Evolutionary conservation across 2,888 invertebrate genomes (phyloP), one percentile per base, ranked within the genome.

Genomic region (Galeopsomyia nigrocyanea): DNA sequence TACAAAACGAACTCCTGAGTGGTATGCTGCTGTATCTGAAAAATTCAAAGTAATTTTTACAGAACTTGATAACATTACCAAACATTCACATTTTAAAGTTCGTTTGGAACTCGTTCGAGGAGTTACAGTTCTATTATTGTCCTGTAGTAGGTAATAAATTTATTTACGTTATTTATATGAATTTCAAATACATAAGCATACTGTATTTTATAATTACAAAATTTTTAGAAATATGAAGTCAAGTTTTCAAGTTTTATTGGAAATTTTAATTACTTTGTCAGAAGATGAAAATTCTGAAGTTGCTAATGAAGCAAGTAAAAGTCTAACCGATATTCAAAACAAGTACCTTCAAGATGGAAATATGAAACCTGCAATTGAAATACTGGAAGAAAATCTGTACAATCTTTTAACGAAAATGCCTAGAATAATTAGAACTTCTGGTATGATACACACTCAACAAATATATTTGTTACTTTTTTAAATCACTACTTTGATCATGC

Each of bases 191-290:
- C 16, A 22, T 21, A 49, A 26, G 5, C 5, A 26, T 26, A 26
- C 26, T 68, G 62, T 22, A 55, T 65, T 62, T 65, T 74, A 62
- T 67, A 50, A 57, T 22, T 31, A 58, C 66, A 46, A 46, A 55
- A 69, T 77, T 77, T 75, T 17, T 49, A 91, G 92, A 72, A 91
- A 92, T 74, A 89, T 94, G 87, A 88, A 88, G 21, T 86, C 88
- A 0, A 91, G 91, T 63, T 87, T 91, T 60, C 86, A 90, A n/a
- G 85, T 89, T 75, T 87, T 92, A 9, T 84, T 94, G 3, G 93
- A 94, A 83, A 89, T 92, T 47, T 84, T 94, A 9, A 90, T 95
- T 75, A 88, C 91, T 0, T 85, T 94, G 39, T 90, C 92, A 0
- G 91, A 92, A 82, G 94, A 95, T 85, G 90, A 90, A 10, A 87